Evolutionary conservation across 1,140 invertebrate genomes (phyloP), one percentile per base, ranked within the genome.

Genomic region (Paralvinella palmiformis): DNA sequence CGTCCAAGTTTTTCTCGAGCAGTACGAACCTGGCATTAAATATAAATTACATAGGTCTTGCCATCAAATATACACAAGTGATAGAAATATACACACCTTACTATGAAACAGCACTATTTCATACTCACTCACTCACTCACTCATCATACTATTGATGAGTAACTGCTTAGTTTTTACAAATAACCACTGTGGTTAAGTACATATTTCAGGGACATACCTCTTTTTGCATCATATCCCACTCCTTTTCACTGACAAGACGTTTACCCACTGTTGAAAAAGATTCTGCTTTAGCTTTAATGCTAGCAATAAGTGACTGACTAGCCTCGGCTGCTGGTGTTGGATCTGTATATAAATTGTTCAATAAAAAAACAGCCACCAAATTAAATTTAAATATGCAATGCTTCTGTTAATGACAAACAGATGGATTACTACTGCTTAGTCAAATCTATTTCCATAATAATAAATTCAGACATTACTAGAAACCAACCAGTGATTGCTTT

Each of bases 211-310:
- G 13, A 59, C 20, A 61, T 57, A 83, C 81, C 75, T 83, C 81
- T 67, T 80, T 73, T 66, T 83, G 79, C 48, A 83, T 64, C 22
- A 79, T 69, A 32, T 75, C 70, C 82, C 82, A 83, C 68, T 83
- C 81, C 50, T 73, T 76, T 64, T 83, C 79, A 72, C 80, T 82
- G 57, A 83, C 81, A 15, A 83, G 60, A 60, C 81, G 62, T 60
- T 76, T 75, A 2, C 79, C 79, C 52, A 75, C 72, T 41, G 73
- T 52, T 20, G 73, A 71, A 6, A 73, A 53, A 6, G 68, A 68
- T 41, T 73, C 72, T 31, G 70, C 57, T 65, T 71, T 73, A 5
- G 71, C 71, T 60, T 72, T 72, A 17, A 71, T 69, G 62, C 57
- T 75, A 13, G 78, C 75, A 27, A 81, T 44, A 37, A 81, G 64